Evolutionary conservation across 2,888 invertebrate genomes (phyloP).

Genomic region (Luffia ferchaultella): DNA sequence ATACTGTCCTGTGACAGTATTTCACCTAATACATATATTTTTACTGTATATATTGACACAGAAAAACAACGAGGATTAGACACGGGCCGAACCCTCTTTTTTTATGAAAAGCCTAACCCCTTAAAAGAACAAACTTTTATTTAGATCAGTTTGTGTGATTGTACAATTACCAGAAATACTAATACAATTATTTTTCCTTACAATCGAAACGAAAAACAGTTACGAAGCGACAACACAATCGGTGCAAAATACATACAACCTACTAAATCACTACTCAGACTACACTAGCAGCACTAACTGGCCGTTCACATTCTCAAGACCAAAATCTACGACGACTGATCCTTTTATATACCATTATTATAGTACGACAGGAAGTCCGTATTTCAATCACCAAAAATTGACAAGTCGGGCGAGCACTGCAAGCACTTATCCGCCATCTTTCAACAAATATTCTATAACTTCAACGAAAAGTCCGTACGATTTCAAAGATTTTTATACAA

Average conservation of each 20-base stretch:
- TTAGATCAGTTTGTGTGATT: no score
- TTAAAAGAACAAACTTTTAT: no score
- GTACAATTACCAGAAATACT: no score
- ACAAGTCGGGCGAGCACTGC: no score
- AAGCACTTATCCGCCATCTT: constrained; percentile 29
- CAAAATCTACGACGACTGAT: constrained; percentile 22
- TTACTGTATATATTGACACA: no score
- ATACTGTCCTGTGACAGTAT: no score
- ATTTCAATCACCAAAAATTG: constrained; percentile 20
- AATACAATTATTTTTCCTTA: no score
- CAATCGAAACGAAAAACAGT: no score
- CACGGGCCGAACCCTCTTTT: no score
- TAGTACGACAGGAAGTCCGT: constrained; percentile 21
- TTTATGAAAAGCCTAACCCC: no score
- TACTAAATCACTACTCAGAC: constrained; percentile 26
- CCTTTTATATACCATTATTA: constrained; percentile 29
- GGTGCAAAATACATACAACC: constrained; percentile 39
- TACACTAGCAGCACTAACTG: constrained; percentile 16
- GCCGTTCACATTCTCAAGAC: constrained; percentile 14
- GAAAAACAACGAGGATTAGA: no score
- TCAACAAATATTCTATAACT: constrained; percentile 50
- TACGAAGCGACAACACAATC: constrained; percentile 55
- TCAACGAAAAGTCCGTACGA: constrained; percentile 67
- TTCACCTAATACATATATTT: no score
- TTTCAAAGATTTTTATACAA: constrained; percentile 52